These are phyloP conservation scores for Yponomeuta sedellus DNA, from an alignment of 2,888 invertebrate genomes.

Conservation along the genomic window DNA sequence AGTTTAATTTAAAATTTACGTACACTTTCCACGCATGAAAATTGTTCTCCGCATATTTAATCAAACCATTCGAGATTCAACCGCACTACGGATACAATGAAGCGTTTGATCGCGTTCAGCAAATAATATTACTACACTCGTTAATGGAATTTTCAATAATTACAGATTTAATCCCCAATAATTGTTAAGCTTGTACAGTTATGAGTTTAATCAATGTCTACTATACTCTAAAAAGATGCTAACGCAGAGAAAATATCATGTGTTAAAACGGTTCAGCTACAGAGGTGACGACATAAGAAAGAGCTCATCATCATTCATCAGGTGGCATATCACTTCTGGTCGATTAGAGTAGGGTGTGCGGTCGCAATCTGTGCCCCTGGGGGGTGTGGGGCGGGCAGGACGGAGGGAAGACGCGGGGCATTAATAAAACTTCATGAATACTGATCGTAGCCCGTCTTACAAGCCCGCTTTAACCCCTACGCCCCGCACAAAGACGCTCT, in stretches of 20 bases:
- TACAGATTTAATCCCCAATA: conserved; percentile 14
- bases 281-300: conserved; percentile 12
- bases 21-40: conserved; percentile 5
- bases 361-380: conserved; percentile 42
- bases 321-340: conserved; percentile 59
- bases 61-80: neutral
- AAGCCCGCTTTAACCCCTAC: neutral
- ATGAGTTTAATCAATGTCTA: neutral
- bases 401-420: conserved; percentile 30
- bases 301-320: conserved; percentile 54
- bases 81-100: conserved; percentile 5
- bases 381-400: conserved; percentile 35
- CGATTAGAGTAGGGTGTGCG: conserved; percentile 45
- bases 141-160: conserved; percentile 33
- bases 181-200: neutral
- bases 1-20: conserved; percentile 8
- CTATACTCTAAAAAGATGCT: neutral
- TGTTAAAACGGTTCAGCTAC: neutral
- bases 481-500: neutral
- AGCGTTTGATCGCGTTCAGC: neutral
- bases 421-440: conserved; percentile 70
- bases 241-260: neutral
- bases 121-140: conserved; percentile 16
- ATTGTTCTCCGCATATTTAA: conserved; percentile 12
- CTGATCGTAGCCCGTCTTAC: conserved; percentile 34